Evolutionary conservation across 1,140 invertebrate genomes (phyloP), one percentile per base, ranked within the genome.

Genomic region (Papilio glaucus): DNA sequence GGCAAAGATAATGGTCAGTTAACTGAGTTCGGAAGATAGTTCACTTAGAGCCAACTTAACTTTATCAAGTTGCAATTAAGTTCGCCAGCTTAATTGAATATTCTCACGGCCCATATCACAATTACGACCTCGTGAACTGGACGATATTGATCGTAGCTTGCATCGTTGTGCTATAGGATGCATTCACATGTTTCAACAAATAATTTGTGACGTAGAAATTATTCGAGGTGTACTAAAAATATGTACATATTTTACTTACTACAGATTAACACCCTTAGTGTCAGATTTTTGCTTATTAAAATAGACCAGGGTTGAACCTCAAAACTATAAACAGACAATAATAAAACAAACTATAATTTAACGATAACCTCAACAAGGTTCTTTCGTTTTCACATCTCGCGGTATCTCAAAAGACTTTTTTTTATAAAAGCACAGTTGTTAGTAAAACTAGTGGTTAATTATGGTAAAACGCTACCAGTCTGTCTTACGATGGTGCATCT

Each of bases 11-110:
- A 91, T 91, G 88, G 89, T 86, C 89, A 86, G 88, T 85, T 90
- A 92, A 92, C 90, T 91, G 85, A 88, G 87, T 90, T 89, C 84
- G 67, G 81, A 92, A 92, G 90, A 92, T 91, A 90, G 88, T 91
- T 92, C 90, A 92, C 90, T 92, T 92, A 89, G 85, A 85, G 73
- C 80, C 75, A 85, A 87, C 85, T 87, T 89, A 87, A 89, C 86
- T 90, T 89, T 92, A 89, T 92, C 90, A 92, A 92, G 85, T 90
- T 86, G 85, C 87, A 90, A 90, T 92, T 92, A 92, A 92, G 88
- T 89, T 81, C 79, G 82, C 82, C 75, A 69, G 75, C 79, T 81
- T 90, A 90, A 92, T 91, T 88, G 85, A 91, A 91, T 91, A 90
- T 90, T 90, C 89, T 87, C 89, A 91, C 86, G 89, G 85, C 62